Conservation (phyloP, 2,113 vertebrate genomes). For the Syrmaticus mikado region DNA sequence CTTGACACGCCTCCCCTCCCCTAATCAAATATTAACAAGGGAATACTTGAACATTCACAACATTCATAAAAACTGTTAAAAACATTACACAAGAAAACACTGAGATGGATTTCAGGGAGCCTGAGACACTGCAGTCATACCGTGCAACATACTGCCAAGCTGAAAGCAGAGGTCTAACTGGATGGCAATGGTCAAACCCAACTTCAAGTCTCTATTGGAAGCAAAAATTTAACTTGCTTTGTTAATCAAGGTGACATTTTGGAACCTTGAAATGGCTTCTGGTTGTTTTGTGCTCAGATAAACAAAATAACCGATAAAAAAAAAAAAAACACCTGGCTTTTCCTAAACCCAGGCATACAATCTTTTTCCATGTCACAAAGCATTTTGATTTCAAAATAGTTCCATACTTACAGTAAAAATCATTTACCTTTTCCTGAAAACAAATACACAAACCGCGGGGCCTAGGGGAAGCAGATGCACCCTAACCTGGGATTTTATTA, state of each 20-base stretch:
- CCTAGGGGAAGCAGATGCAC: no score
- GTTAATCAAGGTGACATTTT: no score
- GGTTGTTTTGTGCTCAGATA: background rate
- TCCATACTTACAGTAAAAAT: background rate
- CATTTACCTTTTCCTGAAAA: background rate
- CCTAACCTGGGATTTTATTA: background rate
- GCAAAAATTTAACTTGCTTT: background rate
- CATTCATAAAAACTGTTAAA: no score
- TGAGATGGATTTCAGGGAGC: background rate
- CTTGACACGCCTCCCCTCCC: background rate
- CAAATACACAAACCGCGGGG: rapidly evolving
- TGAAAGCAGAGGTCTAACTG: background rate
- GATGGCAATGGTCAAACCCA: background rate
- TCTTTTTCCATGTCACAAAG: no score
- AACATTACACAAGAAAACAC: background rate
- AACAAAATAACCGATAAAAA: background rate
- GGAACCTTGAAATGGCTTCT: background rate
- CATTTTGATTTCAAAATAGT: no score
- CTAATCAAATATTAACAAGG: background rate
- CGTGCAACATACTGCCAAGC: no score
- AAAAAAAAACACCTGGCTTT: background rate
- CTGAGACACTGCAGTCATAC: background rate
- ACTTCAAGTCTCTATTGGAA: no score
- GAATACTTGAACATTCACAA: no score
- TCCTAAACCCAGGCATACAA: background rate